Percentiles rank a stretch among this genome's conserved stretches.
phyloP scores from a whole-genome alignment of 2,113 vertebrate genomes.

The Meriones unguiculatus region DNA sequence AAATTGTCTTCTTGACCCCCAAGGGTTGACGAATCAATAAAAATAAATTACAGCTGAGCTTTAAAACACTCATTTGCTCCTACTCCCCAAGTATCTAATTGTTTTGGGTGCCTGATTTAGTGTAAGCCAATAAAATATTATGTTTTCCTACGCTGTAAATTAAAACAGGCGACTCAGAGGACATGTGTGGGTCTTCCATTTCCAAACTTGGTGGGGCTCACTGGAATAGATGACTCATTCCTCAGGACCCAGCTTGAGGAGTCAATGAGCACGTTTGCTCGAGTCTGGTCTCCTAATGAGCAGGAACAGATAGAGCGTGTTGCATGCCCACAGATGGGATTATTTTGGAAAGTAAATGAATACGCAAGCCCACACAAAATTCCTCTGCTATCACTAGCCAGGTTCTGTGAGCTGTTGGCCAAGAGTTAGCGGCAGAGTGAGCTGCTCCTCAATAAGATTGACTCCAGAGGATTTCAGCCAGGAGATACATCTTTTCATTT shows the following conservation, averaged over 20 bases:
- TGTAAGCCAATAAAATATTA: conserved; percentile 46
- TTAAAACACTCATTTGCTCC: conserved; percentile 38
- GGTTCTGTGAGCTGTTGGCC: conserved; percentile 71
- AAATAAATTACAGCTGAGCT: conserved; percentile 48
- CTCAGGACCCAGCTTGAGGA: conserved; percentile 74
- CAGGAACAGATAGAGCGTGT: conserved; percentile 78
- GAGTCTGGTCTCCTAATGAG: conserved; percentile 69
- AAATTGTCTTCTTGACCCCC: conserved; percentile 21
- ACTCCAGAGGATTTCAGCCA: conserved; percentile 34
- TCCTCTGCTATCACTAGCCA: conserved; percentile 71
- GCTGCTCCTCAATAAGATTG: conserved; percentile 29
- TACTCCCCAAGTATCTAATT: conserved; percentile 48
- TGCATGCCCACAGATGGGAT: conserved; percentile 77
- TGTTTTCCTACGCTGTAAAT: conserved; percentile 61
- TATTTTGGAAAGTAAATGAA: conserved; percentile 80
- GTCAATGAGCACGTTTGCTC: conserved; percentile 78
- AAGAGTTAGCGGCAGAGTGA: conserved; percentile 59
- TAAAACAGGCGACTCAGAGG: conserved; percentile 61
- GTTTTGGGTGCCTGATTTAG: conserved; percentile 55
- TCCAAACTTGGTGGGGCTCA: conserved; percentile 71
- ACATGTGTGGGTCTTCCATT: conserved; percentile 70
- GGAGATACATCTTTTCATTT: conserved; percentile 4
- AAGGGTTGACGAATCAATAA: conserved; percentile 50
- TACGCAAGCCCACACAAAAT: conserved; percentile 68
- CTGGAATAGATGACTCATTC: conserved; percentile 75